Evolutionary conservation across 2,888 invertebrate genomes (phyloP).

Genomic region (Homarus gammarus): DNA sequence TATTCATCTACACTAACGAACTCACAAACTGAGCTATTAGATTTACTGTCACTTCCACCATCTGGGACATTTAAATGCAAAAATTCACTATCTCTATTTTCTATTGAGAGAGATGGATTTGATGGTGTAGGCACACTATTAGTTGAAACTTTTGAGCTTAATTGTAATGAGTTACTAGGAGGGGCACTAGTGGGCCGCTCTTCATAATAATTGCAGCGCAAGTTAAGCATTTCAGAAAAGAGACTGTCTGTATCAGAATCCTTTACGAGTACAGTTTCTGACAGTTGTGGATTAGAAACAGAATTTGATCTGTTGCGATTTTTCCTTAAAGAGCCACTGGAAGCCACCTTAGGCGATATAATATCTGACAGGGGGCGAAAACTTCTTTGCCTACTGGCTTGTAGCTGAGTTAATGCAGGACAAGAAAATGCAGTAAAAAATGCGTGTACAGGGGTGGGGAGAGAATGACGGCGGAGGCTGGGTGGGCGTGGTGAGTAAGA

Average conservation of each 20-base stretch:
- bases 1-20: constrained; percentile 48
- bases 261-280: constrained; percentile 40
- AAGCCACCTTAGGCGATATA: not conserved
- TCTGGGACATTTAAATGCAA: not conserved
- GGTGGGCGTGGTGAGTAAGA: constrained; percentile 45
- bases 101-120: not conserved
- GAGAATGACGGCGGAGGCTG: not conserved
- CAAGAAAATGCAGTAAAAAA: constrained; percentile 65
- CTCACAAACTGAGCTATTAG: constrained; percentile 21
- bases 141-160: not conserved
- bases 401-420: constrained; percentile 48
- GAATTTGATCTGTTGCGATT: constrained; percentile 38
- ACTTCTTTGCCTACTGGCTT: not conserved
- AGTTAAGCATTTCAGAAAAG: constrained; percentile 41
- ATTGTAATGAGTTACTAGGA: constrained; percentile 10
- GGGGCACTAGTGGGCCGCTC: constrained; percentile 26
- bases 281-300: constrained; percentile 50
- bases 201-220: constrained; percentile 39
- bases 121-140: not conserved
- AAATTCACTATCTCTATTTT: not conserved
- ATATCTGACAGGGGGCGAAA: not conserved
- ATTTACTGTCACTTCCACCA: constrained; percentile 17
- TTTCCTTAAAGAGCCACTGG: constrained; percentile 10
- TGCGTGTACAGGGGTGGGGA: constrained; percentile 48
- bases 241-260: constrained; percentile 54